Conservation (phyloP, 2,888 invertebrate genomes). For the Latrodectus hesperus region DNA sequence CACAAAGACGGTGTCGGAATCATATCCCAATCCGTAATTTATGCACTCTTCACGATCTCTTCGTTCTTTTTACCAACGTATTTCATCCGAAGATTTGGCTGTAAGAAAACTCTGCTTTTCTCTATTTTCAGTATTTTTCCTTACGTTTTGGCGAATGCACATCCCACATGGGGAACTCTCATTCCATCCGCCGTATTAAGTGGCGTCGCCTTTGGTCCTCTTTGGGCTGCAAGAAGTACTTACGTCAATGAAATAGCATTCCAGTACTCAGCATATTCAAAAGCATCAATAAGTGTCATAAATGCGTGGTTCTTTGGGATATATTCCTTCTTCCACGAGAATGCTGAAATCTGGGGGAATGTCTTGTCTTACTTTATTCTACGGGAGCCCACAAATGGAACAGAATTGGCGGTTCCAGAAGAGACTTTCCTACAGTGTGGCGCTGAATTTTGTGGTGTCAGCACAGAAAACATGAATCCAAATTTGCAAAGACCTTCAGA, state of each 20-base stretch:
- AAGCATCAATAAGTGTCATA: constrained; percentile 46
- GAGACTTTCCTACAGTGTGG: constrained; percentile 54
- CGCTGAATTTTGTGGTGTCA: constrained; percentile 56
- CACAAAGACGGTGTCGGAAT: constrained; percentile 92
- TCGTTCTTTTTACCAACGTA: constrained; percentile 92
- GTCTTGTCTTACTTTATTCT: constrained; percentile 59
- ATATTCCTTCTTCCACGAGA: constrained; percentile 81
- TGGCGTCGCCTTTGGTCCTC: constrained; percentile 66
- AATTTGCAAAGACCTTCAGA: constrained; percentile 44
- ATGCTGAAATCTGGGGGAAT: constrained; percentile 82
- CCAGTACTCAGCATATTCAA: constrained; percentile 41
- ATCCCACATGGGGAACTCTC: constrained; percentile 61
- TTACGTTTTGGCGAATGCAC: constrained; percentile 67
- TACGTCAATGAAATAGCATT: constrained; percentile 67
- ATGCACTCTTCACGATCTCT: constrained; percentile 86
- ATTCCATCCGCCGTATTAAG: constrained; percentile 64
- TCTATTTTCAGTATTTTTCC: constrained; percentile 65
- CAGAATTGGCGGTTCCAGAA: not conserved
- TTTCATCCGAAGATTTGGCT: constrained; percentile 68
- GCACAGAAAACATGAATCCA: constrained; percentile 4
- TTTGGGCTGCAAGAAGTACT: constrained; percentile 70
- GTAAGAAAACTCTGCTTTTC: constrained; percentile 64
- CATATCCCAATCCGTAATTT: constrained; percentile 90
- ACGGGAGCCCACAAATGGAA: constrained; percentile 10
- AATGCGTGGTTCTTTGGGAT: constrained; percentile 70